Conservation (phyloP, 2,797 vertebrate genomes). For the Bradypodion ventrale region DNA sequence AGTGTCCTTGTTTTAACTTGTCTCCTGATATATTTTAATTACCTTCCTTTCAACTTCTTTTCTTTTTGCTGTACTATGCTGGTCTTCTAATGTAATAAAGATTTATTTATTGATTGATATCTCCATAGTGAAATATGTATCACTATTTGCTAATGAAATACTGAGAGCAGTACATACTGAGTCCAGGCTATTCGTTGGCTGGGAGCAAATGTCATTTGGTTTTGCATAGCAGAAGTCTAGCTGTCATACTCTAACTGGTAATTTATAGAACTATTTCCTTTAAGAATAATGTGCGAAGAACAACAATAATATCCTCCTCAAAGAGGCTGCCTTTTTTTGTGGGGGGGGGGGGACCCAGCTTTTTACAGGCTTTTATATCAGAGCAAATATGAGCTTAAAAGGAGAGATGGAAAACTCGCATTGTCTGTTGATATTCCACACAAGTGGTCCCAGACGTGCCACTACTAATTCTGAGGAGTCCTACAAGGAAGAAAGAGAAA, state of each 20-base stretch:
- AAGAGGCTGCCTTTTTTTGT: background rate
- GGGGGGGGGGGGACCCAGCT: background rate
- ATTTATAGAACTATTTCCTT: background rate
- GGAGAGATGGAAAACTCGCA: background rate
- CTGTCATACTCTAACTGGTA: background rate
- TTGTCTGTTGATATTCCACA: background rate
- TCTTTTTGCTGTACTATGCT: too few species aligned
- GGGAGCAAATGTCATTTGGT: background rate
- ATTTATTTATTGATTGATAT: too few species aligned
- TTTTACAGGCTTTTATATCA: background rate
- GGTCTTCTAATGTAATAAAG: too few species aligned
- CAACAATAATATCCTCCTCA: background rate
- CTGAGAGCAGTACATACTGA: background rate
- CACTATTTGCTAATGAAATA: background rate
- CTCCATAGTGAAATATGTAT: background rate
- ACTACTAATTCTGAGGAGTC: background rate
- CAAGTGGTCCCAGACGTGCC: background rate
- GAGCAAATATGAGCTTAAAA: constrained; percentile 5
- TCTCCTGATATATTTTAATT: too few species aligned
- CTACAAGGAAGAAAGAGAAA: background rate
- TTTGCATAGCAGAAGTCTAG: background rate
- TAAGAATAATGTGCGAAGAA: background rate
- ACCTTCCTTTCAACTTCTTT: too few species aligned
- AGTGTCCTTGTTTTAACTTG: too few species aligned
- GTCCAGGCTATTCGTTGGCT: background rate